A percentile compares a stretch with the other conserved stretches of the same genome.
These are phyloP conservation scores for Tipula confusa DNA, from an alignment of 2,888 invertebrate genomes.

Conservation along the genomic window DNA sequence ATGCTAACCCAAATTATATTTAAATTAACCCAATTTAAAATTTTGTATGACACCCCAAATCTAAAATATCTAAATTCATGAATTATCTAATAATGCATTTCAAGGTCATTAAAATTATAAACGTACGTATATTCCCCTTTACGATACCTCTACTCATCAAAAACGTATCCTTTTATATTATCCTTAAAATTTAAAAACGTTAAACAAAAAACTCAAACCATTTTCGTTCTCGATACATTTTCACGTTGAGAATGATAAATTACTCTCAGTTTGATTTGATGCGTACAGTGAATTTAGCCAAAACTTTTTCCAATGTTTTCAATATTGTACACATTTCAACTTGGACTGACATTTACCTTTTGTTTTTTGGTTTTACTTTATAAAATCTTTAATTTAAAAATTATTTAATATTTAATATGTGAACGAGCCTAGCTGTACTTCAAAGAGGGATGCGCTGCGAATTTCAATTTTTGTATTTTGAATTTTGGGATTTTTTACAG, in stretches of 20 bases:
- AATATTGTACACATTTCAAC: neutral
- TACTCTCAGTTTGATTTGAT: neutral
- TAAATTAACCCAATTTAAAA: neutral
- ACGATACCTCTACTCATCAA: neutral
- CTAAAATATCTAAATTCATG: neutral
- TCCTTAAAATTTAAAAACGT: neutral
- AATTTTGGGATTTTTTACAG: neutral
- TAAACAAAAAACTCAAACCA: neutral
- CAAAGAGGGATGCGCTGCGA: neutral
- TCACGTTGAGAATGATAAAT: constrained; percentile 25
- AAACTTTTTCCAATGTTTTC: neutral
- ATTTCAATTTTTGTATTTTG: neutral
- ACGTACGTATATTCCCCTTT: neutral
- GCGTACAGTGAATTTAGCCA: neutral
- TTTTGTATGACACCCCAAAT: neutral
- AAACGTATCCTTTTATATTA: neutral
- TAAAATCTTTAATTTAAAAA: neutral
- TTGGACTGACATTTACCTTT: neutral
- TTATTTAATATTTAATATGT: neutral
- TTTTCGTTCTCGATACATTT: neutral
- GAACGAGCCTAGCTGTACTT: neutral
- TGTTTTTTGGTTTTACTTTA: neutral
- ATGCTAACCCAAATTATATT: neutral
- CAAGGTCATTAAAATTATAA: neutral
- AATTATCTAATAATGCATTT: neutral